Evolutionary conservation across 2,797 vertebrate genomes (phyloP).

Genomic region (Brachymystax lenok): DNA sequence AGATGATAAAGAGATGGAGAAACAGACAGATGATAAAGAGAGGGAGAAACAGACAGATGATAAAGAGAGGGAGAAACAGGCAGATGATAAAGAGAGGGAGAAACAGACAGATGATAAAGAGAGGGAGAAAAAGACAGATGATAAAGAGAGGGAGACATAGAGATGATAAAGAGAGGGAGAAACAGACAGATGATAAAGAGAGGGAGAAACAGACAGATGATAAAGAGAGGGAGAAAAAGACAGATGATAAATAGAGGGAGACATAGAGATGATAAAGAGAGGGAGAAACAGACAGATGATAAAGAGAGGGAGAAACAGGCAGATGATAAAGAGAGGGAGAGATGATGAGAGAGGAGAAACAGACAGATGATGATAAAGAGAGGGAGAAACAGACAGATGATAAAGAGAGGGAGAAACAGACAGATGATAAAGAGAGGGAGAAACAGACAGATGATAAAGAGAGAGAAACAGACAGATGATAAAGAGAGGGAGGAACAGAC

Average conservation of each 20-base stretch:
- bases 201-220: too few species aligned
- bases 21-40: constrained; percentile 25
- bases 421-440: not conserved
- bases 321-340: not conserved
- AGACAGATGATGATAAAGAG: too few species aligned
- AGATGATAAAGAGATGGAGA: not conserved
- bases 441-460: constrained; percentile 29
- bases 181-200: not conserved
- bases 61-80: not conserved
- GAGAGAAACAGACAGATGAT: constrained; percentile 21
- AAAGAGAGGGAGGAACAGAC: not conserved
- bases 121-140: constrained; percentile 21
- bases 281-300: not conserved
- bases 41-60: constrained; percentile 23
- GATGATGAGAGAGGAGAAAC: constrained; percentile 30
- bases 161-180: constrained; percentile 15
- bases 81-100: not conserved
- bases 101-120: too few species aligned
- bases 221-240: not conserved
- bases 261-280: constrained; percentile 22
- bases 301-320: too few species aligned
- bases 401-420: too few species aligned
- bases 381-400: not conserved
- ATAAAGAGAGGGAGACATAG: constrained; percentile 15
- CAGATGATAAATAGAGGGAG: constrained; percentile 26